phyloP scores from a whole-genome alignment of 2,797 vertebrate species.

The Trematomus bernacchii region DNA sequence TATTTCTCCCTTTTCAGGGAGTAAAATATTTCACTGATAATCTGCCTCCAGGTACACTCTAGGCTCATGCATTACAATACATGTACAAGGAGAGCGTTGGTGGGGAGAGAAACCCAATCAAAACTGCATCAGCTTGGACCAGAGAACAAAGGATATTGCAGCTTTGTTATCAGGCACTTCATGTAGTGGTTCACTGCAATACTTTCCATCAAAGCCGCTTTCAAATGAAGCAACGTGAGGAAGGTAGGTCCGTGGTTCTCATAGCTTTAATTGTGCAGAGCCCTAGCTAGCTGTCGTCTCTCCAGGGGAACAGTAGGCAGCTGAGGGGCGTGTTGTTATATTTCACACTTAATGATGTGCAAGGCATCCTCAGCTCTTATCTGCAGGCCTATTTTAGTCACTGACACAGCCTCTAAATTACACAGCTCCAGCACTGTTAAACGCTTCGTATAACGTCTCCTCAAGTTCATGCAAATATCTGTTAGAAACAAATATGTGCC shows the following conservation, averaged over 20 bases:
- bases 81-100: constrained; percentile 33
- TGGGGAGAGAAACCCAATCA: constrained; percentile 34
- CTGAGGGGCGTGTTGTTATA: constrained; percentile 82
- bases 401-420: constrained; percentile 73
- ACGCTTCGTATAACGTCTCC: constrained; percentile 55
- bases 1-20: constrained; percentile 55
- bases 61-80: constrained; percentile 39
- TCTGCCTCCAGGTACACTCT: constrained; percentile 47
- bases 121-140: constrained; percentile 33
- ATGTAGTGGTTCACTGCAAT: constrained; percentile 28
- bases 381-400: constrained; percentile 77
- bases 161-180: constrained; percentile 35
- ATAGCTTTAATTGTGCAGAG: constrained; percentile 74
- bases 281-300: constrained; percentile 71
- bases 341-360: constrained; percentile 86
- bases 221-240: constrained; percentile 58
- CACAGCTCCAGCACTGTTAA: constrained; percentile 56
- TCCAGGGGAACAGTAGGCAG: constrained; percentile 75
- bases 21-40: constrained; percentile 68
- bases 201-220: constrained; percentile 52
- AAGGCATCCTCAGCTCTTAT: constrained; percentile 78
- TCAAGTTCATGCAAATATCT: constrained; percentile 23
- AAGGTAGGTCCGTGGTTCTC: constrained; percentile 61
- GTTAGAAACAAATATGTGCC: background rate
- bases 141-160: constrained; percentile 37